Evolutionary conservation across 2,888 invertebrate genomes (phyloP).

Genomic region (Brachynemurus nebulosus): DNA sequence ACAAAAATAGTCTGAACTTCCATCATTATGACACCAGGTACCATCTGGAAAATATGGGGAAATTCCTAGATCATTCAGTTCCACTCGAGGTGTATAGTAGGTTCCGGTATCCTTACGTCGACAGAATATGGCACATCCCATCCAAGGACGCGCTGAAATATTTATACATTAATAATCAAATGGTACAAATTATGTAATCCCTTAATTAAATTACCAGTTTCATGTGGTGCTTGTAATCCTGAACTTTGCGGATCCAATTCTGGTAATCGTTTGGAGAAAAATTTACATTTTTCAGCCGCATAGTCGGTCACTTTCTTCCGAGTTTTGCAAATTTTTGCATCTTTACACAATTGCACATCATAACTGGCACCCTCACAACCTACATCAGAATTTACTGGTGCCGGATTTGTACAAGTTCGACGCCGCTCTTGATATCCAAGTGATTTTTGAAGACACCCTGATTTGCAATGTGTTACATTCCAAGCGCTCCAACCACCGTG

Average conservation of each 20-base stretch:
- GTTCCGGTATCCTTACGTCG: slow-evolving; percentile 46
- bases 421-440: slow-evolving; percentile 44
- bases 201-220: slow-evolving; percentile 35
- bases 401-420: slow-evolving; percentile 40
- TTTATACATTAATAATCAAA: neutral
- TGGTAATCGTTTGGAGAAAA: slow-evolving; percentile 44
- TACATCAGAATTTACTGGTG: slow-evolving; percentile 34
- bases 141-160: slow-evolving; percentile 50
- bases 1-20: slow-evolving; percentile 51
- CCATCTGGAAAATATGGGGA: slow-evolving; percentile 69
- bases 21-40: slow-evolving; percentile 62
- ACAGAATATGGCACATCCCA: slow-evolving; percentile 69
- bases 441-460: slow-evolving; percentile 50
- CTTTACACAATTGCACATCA: slow-evolving; percentile 52
- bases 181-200: neutral
- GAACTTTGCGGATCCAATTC: slow-evolving; percentile 50
- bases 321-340: slow-evolving; percentile 40
- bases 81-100: slow-evolving; percentile 62
- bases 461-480: slow-evolving; percentile 44
- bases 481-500: slow-evolving; percentile 51
- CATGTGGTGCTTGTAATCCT: slow-evolving; percentile 61
- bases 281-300: slow-evolving; percentile 47
- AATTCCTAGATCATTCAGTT: slow-evolving; percentile 57
- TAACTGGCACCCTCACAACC: slow-evolving; percentile 48
- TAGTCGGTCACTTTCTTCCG: slow-evolving; percentile 39